These are phyloP conservation scores for Centropyge bicolor DNA, from an alignment of 2,797 vertebrate species.

Conservation along the genomic window DNA sequence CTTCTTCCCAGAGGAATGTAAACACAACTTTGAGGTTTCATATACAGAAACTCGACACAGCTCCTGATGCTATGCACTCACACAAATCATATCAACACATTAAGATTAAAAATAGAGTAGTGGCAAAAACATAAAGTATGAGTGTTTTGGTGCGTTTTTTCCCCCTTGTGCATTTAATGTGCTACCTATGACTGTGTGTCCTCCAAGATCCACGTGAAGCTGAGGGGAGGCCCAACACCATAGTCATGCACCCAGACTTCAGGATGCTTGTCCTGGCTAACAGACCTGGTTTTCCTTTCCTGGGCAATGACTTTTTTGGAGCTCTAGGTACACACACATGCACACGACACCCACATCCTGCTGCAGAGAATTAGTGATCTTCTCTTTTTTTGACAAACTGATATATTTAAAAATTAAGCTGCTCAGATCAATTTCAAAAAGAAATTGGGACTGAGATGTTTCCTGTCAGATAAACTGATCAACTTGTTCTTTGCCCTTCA, in stretches of 20 bases:
- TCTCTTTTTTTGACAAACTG: not conserved
- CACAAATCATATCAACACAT: not conserved
- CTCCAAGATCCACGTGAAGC: conserved; percentile 85
- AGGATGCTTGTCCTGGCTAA: conserved; percentile 98
- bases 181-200: conserved; percentile 17
- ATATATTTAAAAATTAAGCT: not conserved
- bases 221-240: conserved; percentile 84
- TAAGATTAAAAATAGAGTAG: not conserved
- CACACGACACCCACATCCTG: not conserved
- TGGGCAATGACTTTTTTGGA: conserved; percentile 98
- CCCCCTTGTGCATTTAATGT: not conserved
- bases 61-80: not conserved
- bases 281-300: conserved; percentile 96
- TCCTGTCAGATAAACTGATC: not conserved
- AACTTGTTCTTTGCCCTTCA: not conserved
- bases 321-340: conserved; percentile 88
- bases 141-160: not conserved
- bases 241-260: conserved; percentile 96
- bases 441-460: not conserved
- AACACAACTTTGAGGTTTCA: conserved; percentile 32
- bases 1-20: conserved; percentile 53
- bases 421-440: not conserved
- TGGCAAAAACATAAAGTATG: not conserved
- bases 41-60: conserved; percentile 47
- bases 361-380: not conserved